Conservation (phyloP, 2,797 vertebrate species). For the Myotis findleyi region DNA sequence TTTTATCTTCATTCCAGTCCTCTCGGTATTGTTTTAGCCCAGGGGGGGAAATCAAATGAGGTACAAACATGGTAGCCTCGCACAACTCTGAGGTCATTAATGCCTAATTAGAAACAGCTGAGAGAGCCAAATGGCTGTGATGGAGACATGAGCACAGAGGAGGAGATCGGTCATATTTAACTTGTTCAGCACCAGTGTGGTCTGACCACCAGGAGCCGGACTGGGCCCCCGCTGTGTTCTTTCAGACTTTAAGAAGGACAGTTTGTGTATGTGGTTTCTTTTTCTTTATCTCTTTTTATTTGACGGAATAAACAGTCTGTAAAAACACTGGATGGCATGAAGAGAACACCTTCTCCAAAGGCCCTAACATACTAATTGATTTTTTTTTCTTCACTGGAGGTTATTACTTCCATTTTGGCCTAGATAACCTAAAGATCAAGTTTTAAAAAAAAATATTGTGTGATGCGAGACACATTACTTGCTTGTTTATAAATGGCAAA, state of each 20-base stretch:
- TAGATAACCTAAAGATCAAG: neutral
- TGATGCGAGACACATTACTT: neutral
- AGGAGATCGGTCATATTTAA: slow-evolving; percentile 75
- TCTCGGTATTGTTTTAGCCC: slow-evolving; percentile 83
- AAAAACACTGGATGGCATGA: neutral
- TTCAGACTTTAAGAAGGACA: neutral
- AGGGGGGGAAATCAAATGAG: slow-evolving; percentile 85
- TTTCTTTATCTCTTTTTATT: neutral
- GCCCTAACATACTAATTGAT: neutral
- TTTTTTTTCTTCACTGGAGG: neutral
- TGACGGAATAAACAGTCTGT: neutral
- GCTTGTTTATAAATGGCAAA: neutral
- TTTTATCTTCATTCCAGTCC: slow-evolving; percentile 85
- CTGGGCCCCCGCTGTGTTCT: neutral
- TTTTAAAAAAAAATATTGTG: neutral
- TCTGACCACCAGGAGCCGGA: neutral
- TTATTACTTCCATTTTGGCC: neutral
- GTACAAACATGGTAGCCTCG: slow-evolving; percentile 84
- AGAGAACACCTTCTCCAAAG: neutral
- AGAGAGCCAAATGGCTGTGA: slow-evolving; percentile 81
- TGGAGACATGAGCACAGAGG: slow-evolving; percentile 63
- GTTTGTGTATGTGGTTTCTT: neutral
- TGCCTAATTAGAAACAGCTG: slow-evolving; percentile 88
- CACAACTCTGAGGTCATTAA: slow-evolving; percentile 86
- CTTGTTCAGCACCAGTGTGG: slow-evolving; percentile 60